Percentiles rank a stretch among this genome's conserved stretches.
These are phyloP conservation scores for Cladopsammia gracilis DNA, from an alignment of 64 coral and sea anemone genomes.

Conservation along the genomic window DNA sequence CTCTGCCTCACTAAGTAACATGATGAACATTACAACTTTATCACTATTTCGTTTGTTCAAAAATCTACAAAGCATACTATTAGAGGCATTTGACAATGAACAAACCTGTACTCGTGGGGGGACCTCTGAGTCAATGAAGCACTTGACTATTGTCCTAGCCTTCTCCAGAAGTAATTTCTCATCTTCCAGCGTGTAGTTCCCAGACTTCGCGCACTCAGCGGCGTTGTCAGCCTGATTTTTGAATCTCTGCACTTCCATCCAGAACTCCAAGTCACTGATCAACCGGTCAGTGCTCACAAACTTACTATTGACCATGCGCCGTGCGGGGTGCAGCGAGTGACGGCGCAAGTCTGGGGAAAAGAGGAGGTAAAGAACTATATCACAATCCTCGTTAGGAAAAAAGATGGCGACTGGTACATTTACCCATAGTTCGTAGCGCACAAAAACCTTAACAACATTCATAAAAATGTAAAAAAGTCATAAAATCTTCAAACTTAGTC, in stretches of 20 bases:
- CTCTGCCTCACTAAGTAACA: too few relatives aligned
- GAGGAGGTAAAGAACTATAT: background rate
- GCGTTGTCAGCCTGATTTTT: conserved; percentile 83
- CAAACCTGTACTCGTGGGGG: conserved; percentile 90
- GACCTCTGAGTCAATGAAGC: conserved; percentile 86
- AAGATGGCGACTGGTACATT: too few relatives aligned
- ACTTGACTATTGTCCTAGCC: conserved; percentile 82
- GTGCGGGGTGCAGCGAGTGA: conserved; percentile 68
- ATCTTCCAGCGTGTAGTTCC: conserved; percentile 94
- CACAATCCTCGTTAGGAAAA: too few relatives aligned
- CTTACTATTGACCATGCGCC: conserved; percentile 91
- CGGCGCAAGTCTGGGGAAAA: conserved; percentile 55
- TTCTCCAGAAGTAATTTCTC: conserved; percentile 83
- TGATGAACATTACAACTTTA: too few relatives aligned
- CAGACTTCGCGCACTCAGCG: conserved; percentile 79
- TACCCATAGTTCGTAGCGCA: too few relatives aligned
- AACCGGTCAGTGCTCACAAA: conserved; percentile 80
- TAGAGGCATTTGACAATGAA: too few relatives aligned
- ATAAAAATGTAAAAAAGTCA: too few relatives aligned
- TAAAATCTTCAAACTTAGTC: too few relatives aligned
- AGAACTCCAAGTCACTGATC: conserved; percentile 87
- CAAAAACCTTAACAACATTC: too few relatives aligned
- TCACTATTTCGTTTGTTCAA: too few relatives aligned
- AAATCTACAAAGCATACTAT: too few relatives aligned
- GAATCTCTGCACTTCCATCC: conserved; percentile 93